Conservation (phyloP, 2,797 vertebrate genomes). For the Hemitrygon akajei region DNA sequence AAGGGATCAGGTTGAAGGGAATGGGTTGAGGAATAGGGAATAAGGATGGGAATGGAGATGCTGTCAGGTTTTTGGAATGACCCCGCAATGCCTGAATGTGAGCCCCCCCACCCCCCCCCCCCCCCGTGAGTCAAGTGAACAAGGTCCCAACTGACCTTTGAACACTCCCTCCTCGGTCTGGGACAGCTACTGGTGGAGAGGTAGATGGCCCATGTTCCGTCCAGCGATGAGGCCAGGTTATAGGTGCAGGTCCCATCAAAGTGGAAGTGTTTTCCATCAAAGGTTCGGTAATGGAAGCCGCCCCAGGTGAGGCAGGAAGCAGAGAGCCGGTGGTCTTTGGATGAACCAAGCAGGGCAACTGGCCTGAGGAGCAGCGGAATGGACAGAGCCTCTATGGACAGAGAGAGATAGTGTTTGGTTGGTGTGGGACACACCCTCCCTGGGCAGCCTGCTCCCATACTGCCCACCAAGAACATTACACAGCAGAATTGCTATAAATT, state of each 20-base stretch:
- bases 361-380: conserved; percentile 44
- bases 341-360: not conserved
- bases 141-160: conserved; percentile 53
- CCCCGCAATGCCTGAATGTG: too few relatives aligned
- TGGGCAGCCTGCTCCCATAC: too few relatives aligned
- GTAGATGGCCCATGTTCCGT: conserved; percentile 72
- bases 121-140: not conserved
- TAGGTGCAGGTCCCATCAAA: conserved; percentile 76
- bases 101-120: too few relatives aligned
- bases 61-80: too few relatives aligned
- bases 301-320: conserved; percentile 76
- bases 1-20: not conserved
- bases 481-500: too few relatives aligned
- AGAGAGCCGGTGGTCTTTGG: conserved; percentile 39
- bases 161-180: conserved; percentile 53
- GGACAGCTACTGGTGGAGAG: conserved; percentile 53
- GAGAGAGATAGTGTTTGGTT: not conserved
- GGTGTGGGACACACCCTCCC: too few relatives aligned
- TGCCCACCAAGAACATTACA: too few relatives aligned
- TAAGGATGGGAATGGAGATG: too few relatives aligned
- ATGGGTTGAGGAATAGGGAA: too few relatives aligned
- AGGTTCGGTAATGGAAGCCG: conserved; percentile 70
- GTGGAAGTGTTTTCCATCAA: conserved; percentile 76
- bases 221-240: conserved; percentile 62
- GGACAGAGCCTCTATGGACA: conserved; percentile 40